phyloP scores from a whole-genome alignment of 2,888 invertebrate species.

The Nezara viridula region DNA sequence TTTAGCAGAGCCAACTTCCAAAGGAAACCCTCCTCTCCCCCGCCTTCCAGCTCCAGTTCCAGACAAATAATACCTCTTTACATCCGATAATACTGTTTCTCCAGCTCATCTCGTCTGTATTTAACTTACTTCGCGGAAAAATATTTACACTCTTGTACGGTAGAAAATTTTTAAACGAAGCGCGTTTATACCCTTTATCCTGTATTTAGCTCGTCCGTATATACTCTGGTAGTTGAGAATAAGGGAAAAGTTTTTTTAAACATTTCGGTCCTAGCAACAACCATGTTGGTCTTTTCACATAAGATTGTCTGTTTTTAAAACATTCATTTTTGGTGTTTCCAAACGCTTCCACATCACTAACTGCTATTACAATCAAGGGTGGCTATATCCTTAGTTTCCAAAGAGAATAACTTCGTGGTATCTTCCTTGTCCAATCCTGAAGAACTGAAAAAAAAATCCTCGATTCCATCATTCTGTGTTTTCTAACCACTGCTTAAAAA shows the following conservation, averaged over 20 bases:
- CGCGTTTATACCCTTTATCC: neutral
- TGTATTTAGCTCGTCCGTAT: neutral
- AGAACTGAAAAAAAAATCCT: too few relatives aligned
- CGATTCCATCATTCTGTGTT: too few relatives aligned
- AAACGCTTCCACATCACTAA: too few relatives aligned
- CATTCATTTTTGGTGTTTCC: too few relatives aligned
- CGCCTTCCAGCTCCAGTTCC: neutral
- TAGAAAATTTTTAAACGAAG: neutral
- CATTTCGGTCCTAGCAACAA: neutral
- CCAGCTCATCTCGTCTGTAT: neutral
- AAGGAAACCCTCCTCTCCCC: neutral
- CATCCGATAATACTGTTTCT: slow-evolving; percentile 36
- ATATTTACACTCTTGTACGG: slow-evolving; percentile 1
- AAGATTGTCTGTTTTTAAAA: too few relatives aligned
- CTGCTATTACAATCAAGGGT: too few relatives aligned
- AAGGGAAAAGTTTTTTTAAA: neutral
- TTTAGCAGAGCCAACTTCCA: neutral
- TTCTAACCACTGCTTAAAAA: too few relatives aligned
- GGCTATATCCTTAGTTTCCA: too few relatives aligned
- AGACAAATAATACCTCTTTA: slow-evolving; percentile 36
- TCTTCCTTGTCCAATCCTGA: too few relatives aligned
- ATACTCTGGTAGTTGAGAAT: neutral
- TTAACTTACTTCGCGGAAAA: neutral
- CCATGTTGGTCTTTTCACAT: too few relatives aligned
- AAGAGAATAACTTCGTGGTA: too few relatives aligned